These are phyloP conservation scores for Danaus chrysippus DNA, from an alignment of 2,888 invertebrate genomes.

Conservation along the genomic window DNA sequence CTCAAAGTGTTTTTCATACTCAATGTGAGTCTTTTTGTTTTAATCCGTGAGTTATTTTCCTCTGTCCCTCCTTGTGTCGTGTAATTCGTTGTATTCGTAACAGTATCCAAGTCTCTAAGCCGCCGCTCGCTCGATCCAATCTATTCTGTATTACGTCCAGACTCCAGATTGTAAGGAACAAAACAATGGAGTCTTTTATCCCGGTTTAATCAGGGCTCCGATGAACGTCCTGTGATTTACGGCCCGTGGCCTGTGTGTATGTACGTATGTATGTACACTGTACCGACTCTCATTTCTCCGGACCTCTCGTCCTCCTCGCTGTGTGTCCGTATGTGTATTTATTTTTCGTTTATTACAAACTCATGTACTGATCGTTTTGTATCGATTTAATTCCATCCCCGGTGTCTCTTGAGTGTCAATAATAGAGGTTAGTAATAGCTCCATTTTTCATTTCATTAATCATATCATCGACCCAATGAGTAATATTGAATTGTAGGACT, in stretches of 20 bases:
- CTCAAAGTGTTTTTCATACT: too few species aligned
- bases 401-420: not conserved
- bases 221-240: slow-evolving; percentile 4
- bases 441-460: too few species aligned
- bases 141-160: slow-evolving; percentile 17
- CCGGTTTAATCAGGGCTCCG: slow-evolving; percentile 1
- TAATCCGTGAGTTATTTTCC: too few species aligned
- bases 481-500: too few species aligned
- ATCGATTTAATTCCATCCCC: slow-evolving; percentile 9
- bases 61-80: too few species aligned
- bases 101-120: not conserved
- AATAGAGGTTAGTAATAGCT: too few species aligned
- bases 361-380: not conserved
- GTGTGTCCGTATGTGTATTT: not conserved
- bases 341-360: not conserved
- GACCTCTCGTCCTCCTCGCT: not conserved
- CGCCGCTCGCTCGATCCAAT: slow-evolving; percentile 13
- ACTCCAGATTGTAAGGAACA: slow-evolving; percentile 13
- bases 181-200: slow-evolving; percentile 7
- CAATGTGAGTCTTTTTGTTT: too few species aligned
- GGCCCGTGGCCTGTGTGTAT: not conserved
- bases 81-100: not conserved
- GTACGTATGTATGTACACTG: not conserved
- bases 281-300: too few species aligned
- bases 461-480: too few species aligned